phyloP scores from a whole-genome alignment of 2,797 vertebrate genomes.

The Neoniphon sammara region DNA sequence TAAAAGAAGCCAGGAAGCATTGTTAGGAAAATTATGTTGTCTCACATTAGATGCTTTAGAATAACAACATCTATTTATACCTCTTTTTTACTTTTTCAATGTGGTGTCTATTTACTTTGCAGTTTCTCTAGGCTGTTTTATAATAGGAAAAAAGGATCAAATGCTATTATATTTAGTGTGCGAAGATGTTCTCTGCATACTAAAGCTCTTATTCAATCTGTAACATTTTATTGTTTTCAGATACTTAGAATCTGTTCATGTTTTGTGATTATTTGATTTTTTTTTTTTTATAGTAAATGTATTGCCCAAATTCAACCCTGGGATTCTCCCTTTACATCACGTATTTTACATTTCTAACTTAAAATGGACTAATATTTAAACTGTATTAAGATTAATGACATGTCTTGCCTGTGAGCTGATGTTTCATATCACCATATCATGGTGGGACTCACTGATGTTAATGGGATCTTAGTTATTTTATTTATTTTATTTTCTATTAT shows the following conservation, averaged over 20 bases:
- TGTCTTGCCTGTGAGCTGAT: not conserved
- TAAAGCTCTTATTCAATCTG: constrained; percentile 48
- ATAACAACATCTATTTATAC: constrained; percentile 80
- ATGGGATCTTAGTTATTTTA: too few relatives aligned
- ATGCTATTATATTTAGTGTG: constrained; percentile 62
- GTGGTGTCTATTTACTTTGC: constrained; percentile 52
- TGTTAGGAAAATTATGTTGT: constrained; percentile 77
- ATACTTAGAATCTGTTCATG: constrained; percentile 22
- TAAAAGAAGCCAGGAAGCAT: constrained; percentile 71
- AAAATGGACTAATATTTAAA: constrained; percentile 23
- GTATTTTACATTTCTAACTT: not conserved
- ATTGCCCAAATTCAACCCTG: too few relatives aligned
- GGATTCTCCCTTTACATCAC: too few relatives aligned
- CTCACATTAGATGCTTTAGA: constrained; percentile 76
- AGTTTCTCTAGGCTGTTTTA: constrained; percentile 35
- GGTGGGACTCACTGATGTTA: too few relatives aligned
- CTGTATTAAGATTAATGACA: constrained; percentile 14
- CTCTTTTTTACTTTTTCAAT: constrained; percentile 59
- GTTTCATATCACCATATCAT: too few relatives aligned
- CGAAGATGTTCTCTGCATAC: constrained; percentile 61
- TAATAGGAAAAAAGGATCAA: constrained; percentile 54
- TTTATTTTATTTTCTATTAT: too few relatives aligned
- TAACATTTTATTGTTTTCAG: constrained; percentile 51
- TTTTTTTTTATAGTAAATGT: too few relatives aligned
- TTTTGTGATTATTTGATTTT: not conserved